phyloP scores from a whole-genome alignment of 2,888 invertebrate species.

The Myopa testacea region DNA sequence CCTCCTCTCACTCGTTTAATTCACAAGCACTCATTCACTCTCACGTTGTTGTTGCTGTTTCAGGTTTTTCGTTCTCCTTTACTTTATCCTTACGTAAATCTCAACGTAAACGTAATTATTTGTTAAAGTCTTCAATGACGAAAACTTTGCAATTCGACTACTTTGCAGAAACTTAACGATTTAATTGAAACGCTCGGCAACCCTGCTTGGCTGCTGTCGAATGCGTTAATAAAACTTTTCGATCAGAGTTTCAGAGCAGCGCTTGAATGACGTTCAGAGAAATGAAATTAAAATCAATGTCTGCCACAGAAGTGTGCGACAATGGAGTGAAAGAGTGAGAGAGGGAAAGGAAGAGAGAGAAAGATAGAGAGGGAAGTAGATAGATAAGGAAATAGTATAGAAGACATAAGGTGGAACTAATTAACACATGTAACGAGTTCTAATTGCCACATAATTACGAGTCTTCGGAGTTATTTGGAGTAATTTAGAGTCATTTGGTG shows the following conservation, averaged over 20 bases:
- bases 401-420: too few species aligned
- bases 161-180: slow-evolving; percentile 16
- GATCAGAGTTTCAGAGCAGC: not conserved
- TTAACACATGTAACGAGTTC: too few species aligned
- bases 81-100: slow-evolving; percentile 3
- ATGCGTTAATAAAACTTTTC: not conserved
- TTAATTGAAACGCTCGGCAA: slow-evolving; percentile 19
- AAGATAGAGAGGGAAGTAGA: not conserved
- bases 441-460: too few species aligned
- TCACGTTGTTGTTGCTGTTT: slow-evolving; percentile 30
- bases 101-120: slow-evolving; percentile 5
- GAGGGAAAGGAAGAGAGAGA: not conserved
- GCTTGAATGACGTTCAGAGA: not conserved
- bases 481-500: too few species aligned
- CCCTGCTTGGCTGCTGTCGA: not conserved
- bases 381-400: too few species aligned
- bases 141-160: slow-evolving; percentile 6
- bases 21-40: not conserved
- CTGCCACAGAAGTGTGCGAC: not conserved
- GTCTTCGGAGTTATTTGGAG: too few species aligned
- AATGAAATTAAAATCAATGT: slow-evolving; percentile 5
- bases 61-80: not conserved
- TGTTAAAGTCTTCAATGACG: not conserved
- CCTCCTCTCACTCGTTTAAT: not conserved
- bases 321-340: not conserved